A percentile compares a stretch with the other conserved stretches of the same genome.
Evolutionary conservation across 2,888 invertebrate genomes (phyloP).

Genomic region (Molorchus minor): DNA sequence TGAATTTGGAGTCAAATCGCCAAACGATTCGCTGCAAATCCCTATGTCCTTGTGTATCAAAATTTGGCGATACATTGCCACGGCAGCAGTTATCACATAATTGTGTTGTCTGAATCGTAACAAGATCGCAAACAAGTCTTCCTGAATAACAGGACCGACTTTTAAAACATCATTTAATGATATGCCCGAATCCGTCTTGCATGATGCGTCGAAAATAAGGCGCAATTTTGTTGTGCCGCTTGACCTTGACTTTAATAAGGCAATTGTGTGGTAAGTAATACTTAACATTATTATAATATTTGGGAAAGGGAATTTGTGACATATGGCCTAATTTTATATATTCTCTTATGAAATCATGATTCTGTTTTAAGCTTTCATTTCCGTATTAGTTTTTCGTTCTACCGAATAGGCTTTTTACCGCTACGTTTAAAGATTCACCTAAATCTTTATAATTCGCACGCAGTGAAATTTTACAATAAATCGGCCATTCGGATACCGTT

Average conservation of each 20-base stretch:
- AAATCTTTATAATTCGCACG: too few relatives aligned
- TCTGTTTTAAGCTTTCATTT: too few relatives aligned
- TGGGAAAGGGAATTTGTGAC: background rate
- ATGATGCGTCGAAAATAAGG: background rate
- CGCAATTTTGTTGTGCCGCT: background rate
- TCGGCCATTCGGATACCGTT: too few relatives aligned
- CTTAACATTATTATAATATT: background rate
- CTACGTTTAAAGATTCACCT: too few relatives aligned
- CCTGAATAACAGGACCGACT: background rate
- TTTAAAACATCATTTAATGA: background rate
- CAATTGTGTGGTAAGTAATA: background rate
- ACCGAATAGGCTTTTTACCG: too few relatives aligned
- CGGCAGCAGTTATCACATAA: background rate
- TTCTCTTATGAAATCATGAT: too few relatives aligned
- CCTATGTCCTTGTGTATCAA: background rate
- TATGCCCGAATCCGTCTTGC: background rate
- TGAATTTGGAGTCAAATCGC: background rate
- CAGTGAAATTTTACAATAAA: too few relatives aligned
- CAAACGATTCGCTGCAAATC: background rate
- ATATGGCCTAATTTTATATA: background rate
- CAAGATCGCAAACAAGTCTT: background rate
- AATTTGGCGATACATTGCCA: background rate
- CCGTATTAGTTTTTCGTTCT: too few relatives aligned
- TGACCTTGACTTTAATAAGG: background rate
- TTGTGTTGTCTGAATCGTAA: too few relatives aligned